phyloP scores from a whole-genome alignment of 37 sponge, comb jelly and placozoan genomes.

The Agelas oroides region DNA sequence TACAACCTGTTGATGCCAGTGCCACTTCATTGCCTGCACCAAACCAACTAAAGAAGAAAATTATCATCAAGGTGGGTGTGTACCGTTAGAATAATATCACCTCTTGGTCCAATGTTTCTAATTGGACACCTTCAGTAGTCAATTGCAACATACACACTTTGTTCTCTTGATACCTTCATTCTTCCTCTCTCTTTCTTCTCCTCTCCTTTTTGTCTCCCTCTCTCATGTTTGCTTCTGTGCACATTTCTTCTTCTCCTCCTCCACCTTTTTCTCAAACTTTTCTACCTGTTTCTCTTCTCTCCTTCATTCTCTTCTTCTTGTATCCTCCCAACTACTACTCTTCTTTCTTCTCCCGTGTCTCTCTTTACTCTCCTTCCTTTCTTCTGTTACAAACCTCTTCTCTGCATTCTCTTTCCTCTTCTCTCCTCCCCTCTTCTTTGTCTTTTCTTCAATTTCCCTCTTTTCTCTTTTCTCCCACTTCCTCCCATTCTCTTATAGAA shows the following conservation, averaged over 20 bases:
- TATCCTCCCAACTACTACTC: not conserved
- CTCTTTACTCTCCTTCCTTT: not conserved
- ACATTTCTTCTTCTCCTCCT: too few relatives aligned
- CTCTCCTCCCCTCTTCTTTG: not conserved
- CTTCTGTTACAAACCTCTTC: not conserved
- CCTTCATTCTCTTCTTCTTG: too few relatives aligned
- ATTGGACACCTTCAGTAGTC: too few relatives aligned
- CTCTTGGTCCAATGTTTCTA: too few relatives aligned
- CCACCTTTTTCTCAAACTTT: too few relatives aligned
- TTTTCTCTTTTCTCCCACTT: not conserved
- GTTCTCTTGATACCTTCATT: too few relatives aligned
- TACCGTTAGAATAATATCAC: too few relatives aligned
- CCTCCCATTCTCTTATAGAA: not conserved
- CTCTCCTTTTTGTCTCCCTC: too few relatives aligned
- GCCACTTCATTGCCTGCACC: conserved; percentile 82
- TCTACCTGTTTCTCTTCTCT: too few relatives aligned
- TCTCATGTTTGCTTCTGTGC: too few relatives aligned
- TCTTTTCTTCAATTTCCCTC: not conserved
- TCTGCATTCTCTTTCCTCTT: not conserved
- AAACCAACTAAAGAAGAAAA: conserved; percentile 83
- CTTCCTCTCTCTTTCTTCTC: too few relatives aligned
- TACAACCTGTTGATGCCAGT: conserved; percentile 57
- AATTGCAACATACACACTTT: too few relatives aligned
- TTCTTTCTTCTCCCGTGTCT: not conserved
- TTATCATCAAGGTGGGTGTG: conserved; percentile 85